phyloP scores from a whole-genome alignment of 2,888 invertebrate genomes.

The Cryptus armator region DNA sequence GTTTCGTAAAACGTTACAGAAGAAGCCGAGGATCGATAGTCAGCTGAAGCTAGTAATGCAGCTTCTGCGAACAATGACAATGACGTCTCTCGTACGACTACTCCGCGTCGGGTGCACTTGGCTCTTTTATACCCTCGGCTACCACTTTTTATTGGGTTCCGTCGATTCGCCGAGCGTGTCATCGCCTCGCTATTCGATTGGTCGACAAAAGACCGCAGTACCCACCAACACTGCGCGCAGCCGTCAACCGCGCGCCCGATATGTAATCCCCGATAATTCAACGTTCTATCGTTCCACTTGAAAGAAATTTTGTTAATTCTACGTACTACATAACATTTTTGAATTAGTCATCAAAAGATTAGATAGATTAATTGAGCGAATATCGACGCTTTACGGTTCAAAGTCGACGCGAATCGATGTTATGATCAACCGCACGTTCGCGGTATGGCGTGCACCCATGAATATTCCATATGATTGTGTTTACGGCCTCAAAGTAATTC shows the following conservation, averaged over 20 bases:
- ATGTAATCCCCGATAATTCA: constrained; percentile 45
- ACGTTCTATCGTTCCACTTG: constrained; percentile 1
- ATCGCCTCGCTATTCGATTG: constrained; percentile 58
- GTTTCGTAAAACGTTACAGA: constrained; percentile 57
- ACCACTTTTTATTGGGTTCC: constrained; percentile 33
- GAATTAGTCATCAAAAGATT: background rate
- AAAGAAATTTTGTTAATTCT: constrained; percentile 27
- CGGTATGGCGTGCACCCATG: background rate
- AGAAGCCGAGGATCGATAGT: constrained; percentile 64
- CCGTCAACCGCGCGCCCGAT: constrained; percentile 25
- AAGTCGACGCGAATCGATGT: background rate
- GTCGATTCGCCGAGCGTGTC: constrained; percentile 67
- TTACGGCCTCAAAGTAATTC: background rate
- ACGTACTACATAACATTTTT: background rate
- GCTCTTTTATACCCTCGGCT: constrained; percentile 70
- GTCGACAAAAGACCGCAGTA: constrained; percentile 69
- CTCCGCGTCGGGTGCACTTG: constrained; percentile 53
- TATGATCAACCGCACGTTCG: background rate
- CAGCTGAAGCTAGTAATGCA: constrained; percentile 70
- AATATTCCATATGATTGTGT: background rate
- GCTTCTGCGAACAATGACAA: constrained; percentile 69
- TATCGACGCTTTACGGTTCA: background rate
- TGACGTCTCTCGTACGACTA: constrained; percentile 69
- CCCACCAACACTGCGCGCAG: constrained; percentile 60
- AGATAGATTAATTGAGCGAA: background rate